These are phyloP conservation scores for Caradrina kadenii DNA, from an alignment of 2,888 invertebrate genomes.

Conservation along the genomic window DNA sequence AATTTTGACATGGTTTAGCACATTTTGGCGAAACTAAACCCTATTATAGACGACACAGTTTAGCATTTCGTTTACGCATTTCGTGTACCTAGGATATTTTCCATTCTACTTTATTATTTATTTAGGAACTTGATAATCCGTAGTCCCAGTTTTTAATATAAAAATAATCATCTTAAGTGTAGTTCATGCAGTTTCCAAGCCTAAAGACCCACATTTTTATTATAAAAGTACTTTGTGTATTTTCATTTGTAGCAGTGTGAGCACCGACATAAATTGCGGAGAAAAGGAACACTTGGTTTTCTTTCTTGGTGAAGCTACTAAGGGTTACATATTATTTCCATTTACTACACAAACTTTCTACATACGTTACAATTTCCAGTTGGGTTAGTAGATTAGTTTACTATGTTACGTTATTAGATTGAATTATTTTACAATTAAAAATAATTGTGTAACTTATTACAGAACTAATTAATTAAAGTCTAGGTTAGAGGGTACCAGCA, in stretches of 20 bases:
- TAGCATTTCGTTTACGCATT: conserved; percentile 3
- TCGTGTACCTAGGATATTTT: conserved; percentile 18
- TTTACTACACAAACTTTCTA: conserved; percentile 18
- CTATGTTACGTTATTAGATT: background rate
- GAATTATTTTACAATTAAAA: background rate
- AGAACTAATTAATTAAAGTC: background rate
- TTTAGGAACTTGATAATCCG: background rate
- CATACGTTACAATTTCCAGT: background rate
- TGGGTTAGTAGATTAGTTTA: background rate
- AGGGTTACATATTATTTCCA: conserved; percentile 4
- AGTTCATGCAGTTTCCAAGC: background rate
- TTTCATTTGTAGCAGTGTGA: conserved; percentile 14
- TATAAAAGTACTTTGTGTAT: conserved; percentile 1
- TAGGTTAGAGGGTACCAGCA: background rate
- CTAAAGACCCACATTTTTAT: conserved; percentile 1
- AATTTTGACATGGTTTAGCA: too few relatives aligned
- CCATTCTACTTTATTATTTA: conserved; percentile 21
- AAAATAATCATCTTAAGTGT: background rate
- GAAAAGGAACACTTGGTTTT: background rate
- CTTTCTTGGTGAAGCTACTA: background rate
- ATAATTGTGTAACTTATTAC: background rate
- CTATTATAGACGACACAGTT: conserved; percentile 10
- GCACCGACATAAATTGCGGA: background rate
- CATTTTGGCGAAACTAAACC: too few relatives aligned
- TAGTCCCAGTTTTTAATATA: background rate